Percentiles rank a stretch among this genome's conserved stretches.
These are phyloP conservation scores for Trematomus loennbergii DNA, from an alignment of 2,113 vertebrate genomes.

Conservation along the genomic window DNA sequence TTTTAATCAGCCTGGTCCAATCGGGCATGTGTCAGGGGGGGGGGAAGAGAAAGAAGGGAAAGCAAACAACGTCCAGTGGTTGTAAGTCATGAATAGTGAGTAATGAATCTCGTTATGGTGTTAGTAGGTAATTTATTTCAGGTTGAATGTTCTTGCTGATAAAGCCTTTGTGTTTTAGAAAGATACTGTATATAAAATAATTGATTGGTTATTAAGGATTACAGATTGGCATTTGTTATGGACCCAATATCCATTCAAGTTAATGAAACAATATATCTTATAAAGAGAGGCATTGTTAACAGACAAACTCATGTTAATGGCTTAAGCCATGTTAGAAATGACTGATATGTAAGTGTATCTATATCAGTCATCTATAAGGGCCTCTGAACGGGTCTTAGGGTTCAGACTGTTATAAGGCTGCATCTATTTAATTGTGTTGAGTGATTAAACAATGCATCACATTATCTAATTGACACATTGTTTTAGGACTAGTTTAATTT, in stretches of 20 bases:
- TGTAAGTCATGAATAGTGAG: slow-evolving; percentile 61
- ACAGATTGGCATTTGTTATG: slow-evolving; percentile 36
- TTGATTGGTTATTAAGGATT: slow-evolving; percentile 17
- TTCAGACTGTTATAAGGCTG: neutral
- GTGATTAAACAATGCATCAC: neutral
- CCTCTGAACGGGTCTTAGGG: neutral
- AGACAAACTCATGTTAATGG: slow-evolving; percentile 18
- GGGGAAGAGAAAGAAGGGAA: slow-evolving; percentile 8
- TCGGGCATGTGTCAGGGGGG: slow-evolving; percentile 16
- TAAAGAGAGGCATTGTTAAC: slow-evolving; percentile 26
- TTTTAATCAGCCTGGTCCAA: slow-evolving; percentile 77
- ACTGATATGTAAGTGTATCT: neutral
- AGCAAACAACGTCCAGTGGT: slow-evolving; percentile 17
- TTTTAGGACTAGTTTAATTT: neutral
- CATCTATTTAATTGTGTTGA: neutral
- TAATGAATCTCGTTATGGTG: slow-evolving; percentile 61
- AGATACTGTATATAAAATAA: slow-evolving; percentile 2
- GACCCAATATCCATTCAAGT: slow-evolving; percentile 30
- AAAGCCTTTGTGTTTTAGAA: slow-evolving; percentile 41
- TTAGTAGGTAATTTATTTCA: slow-evolving; percentile 61
- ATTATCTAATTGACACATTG: neutral
- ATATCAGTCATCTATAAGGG: neutral
- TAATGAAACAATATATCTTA: slow-evolving; percentile 40
- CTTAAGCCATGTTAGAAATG: neutral
- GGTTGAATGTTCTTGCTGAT: slow-evolving; percentile 52